These are phyloP conservation scores for Synodontis membranacea DNA, from an alignment of 2,113 vertebrate species.

Conservation along the genomic window DNA sequence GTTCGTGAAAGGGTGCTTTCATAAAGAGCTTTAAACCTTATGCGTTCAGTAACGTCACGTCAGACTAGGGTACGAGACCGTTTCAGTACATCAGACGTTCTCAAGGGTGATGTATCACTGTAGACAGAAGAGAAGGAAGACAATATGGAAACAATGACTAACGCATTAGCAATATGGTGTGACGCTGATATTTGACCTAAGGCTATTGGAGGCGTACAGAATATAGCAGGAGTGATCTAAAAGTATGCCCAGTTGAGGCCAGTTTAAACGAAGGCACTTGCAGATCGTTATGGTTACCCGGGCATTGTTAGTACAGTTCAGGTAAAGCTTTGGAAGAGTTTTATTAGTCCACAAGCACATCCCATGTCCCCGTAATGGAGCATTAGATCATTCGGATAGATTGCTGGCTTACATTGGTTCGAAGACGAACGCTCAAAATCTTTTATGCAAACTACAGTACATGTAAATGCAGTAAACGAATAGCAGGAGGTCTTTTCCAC, in stretches of 20 bases:
- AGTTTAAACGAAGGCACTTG: background rate
- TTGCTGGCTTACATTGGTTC: background rate
- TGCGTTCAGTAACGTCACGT: background rate
- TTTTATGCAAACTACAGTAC: background rate
- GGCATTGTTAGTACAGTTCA: background rate
- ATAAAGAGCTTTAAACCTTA: background rate
- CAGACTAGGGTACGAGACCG: background rate
- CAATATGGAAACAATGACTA: background rate
- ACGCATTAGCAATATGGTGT: background rate
- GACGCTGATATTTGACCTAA: background rate
- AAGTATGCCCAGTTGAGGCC: background rate
- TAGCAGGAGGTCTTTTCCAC: background rate
- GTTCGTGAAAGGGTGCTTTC: background rate
- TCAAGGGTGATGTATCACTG: background rate
- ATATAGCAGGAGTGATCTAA: background rate
- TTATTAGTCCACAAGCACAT: background rate
- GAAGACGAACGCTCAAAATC: background rate
- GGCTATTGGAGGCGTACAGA: conserved; percentile 3
- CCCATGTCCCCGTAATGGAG: background rate
- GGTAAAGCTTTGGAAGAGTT: background rate
- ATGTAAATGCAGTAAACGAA: background rate
- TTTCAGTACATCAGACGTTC: background rate
- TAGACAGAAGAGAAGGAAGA: background rate
- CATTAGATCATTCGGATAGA: background rate
- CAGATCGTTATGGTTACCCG: conserved; percentile 1